Evolutionary conservation across 2,113 vertebrate genomes (phyloP).

Genomic region (Erinaceus europaeus): DNA sequence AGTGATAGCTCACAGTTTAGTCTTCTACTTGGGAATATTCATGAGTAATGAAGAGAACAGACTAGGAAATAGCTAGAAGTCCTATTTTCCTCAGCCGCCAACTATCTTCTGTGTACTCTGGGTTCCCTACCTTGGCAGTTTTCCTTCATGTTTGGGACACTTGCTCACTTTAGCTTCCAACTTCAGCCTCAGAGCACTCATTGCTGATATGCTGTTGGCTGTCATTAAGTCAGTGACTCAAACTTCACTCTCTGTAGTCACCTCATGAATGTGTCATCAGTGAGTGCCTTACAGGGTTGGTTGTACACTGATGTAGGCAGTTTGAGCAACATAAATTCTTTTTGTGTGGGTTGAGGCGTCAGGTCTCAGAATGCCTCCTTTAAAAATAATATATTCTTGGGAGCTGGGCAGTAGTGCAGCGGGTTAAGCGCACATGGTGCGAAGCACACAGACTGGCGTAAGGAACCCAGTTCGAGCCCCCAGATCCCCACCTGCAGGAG

Average conservation of each 20-base stretch:
- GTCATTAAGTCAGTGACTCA: background rate
- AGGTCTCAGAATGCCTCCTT: too few relatives aligned
- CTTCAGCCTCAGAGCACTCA: background rate
- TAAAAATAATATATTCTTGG: too few relatives aligned
- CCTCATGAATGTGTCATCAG: too few relatives aligned
- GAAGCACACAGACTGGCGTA: too few relatives aligned
- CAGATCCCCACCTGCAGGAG: too few relatives aligned
- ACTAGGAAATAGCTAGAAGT: background rate
- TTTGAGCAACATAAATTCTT: too few relatives aligned
- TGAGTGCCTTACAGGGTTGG: too few relatives aligned
- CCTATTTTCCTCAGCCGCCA: background rate
- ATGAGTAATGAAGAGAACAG: accelerated
- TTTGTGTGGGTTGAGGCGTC: too few relatives aligned
- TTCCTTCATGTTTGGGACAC: background rate
- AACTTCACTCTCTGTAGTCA: background rate
- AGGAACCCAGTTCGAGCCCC: too few relatives aligned
- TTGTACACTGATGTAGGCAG: too few relatives aligned
- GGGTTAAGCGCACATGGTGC: too few relatives aligned
- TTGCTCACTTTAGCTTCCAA: background rate
- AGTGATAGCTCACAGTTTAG: background rate
- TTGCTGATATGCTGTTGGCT: background rate
- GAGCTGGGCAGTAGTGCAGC: too few relatives aligned
- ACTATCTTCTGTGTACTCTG: background rate
- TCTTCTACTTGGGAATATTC: background rate
- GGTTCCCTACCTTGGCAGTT: background rate